Evolutionary conservation across 2,888 invertebrate species (phyloP).

Genomic region (Eupithecia insigniata): DNA sequence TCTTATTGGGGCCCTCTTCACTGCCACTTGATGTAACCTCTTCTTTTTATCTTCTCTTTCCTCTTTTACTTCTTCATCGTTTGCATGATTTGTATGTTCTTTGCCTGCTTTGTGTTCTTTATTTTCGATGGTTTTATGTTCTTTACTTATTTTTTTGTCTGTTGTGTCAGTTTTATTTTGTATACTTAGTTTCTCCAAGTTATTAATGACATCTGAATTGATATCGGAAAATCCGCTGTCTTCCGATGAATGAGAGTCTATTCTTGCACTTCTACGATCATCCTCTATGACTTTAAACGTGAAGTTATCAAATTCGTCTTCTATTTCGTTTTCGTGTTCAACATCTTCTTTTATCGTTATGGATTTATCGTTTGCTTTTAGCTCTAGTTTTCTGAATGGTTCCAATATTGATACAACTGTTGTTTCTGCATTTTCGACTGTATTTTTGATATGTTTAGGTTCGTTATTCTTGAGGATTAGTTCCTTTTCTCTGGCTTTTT

Average conservation of each 20-base stretch:
- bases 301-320: conserved; percentile 64
- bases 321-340: conserved; percentile 34
- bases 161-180: conserved; percentile 42
- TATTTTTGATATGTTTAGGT: conserved; percentile 10
- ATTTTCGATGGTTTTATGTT: conserved; percentile 21
- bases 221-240: conserved; percentile 71
- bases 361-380: background rate
- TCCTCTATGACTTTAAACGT: conserved; percentile 61
- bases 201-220: conserved; percentile 52
- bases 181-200: conserved; percentile 52
- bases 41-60: conserved; percentile 43
- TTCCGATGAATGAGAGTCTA: conserved; percentile 67
- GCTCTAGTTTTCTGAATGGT: conserved; percentile 32
- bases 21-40: conserved; percentile 31
- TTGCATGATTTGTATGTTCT: background rate
- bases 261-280: conserved; percentile 53
- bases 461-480: conserved; percentile 17
- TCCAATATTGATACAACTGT: conserved; percentile 35
- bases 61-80: conserved; percentile 13
- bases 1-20: conserved; percentile 26
- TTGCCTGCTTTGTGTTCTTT: background rate
- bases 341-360: conserved; percentile 23
- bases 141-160: conserved; percentile 9
- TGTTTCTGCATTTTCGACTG: conserved; percentile 8
- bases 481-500: conserved; percentile 40